A percentile compares a stretch with the other conserved stretches of the same genome.
These are phyloP conservation scores for Proales similis DNA, from an alignment of 1,140 invertebrate species.

Conservation along the genomic window DNA sequence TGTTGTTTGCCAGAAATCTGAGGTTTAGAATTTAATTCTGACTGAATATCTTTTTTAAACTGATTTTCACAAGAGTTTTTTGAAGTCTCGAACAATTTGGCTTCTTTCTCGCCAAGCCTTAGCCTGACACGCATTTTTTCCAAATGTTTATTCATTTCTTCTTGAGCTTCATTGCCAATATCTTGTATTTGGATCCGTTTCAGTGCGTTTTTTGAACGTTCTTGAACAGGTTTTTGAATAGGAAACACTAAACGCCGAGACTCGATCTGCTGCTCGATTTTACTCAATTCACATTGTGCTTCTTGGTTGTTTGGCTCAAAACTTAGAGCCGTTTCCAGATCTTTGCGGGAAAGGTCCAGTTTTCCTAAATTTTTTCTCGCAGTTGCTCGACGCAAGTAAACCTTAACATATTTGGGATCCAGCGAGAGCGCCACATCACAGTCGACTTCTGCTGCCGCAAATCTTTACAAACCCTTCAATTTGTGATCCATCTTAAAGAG, in stretches of 20 bases:
- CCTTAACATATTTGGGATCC: slow-evolving; percentile 70
- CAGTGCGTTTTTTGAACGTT: slow-evolving; percentile 47
- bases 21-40: too few species aligned
- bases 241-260: slow-evolving; percentile 38
- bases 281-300: slow-evolving; percentile 56
- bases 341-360: slow-evolving; percentile 60
- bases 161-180: slow-evolving; percentile 40
- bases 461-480: slow-evolving; percentile 53
- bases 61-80: background rate
- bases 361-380: slow-evolving; percentile 62
- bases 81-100: background rate
- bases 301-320: slow-evolving; percentile 65
- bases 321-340: slow-evolving; percentile 61
- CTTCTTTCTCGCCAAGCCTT: background rate
- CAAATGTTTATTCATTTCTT: slow-evolving; percentile 7
- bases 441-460: slow-evolving; percentile 66
- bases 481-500: background rate
- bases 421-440: slow-evolving; percentile 65
- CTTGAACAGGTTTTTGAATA: slow-evolving; percentile 44
- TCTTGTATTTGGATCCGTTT: slow-evolving; percentile 47
- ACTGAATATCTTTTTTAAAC: too few species aligned
- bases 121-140: slow-evolving; percentile 23
- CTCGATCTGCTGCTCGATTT: slow-evolving; percentile 55
- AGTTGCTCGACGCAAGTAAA: slow-evolving; percentile 65
- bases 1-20: too few species aligned